phyloP scores from a whole-genome alignment of 2,113 vertebrate species.

The Eulacestoma nigropectus region DNA sequence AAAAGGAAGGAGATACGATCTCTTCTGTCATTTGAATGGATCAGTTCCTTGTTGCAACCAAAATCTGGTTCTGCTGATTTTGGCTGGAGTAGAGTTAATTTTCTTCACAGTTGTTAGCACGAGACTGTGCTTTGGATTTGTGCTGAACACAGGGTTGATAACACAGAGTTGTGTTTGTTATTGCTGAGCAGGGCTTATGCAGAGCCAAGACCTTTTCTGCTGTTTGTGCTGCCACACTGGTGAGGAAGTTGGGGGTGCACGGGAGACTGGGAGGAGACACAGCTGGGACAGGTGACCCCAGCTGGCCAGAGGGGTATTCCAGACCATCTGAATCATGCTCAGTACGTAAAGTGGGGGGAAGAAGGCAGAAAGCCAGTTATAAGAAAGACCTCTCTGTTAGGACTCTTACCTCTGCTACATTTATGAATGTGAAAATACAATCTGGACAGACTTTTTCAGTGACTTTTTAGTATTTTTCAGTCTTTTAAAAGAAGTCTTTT shows the following conservation, averaged over 20 bases:
- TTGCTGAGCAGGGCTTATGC: background rate
- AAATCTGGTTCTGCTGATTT: background rate
- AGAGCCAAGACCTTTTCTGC: background rate
- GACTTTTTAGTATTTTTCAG: background rate
- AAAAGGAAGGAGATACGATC: background rate
- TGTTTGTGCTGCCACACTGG: rapidly evolving
- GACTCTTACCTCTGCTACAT: background rate
- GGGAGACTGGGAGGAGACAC: background rate
- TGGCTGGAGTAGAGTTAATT: background rate
- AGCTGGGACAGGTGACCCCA: background rate
- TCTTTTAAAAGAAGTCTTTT: background rate
- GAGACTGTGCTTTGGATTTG: background rate
- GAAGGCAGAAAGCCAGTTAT: background rate
- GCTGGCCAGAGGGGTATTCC: background rate
- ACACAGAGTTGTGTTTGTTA: background rate
- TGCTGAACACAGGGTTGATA: background rate
- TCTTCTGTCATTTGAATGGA: background rate
- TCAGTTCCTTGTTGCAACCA: background rate
- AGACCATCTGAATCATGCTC: rapidly evolving
- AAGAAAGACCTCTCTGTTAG: background rate
- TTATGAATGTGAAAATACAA: background rate
- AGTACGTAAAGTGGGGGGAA: too few relatives aligned
- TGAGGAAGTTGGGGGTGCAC: rapidly evolving
- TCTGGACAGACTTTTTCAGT: background rate
- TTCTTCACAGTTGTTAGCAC: background rate